phyloP scores from a whole-genome alignment of 2,888 invertebrate species.

The Xanthostigma xanthostigma region DNA sequence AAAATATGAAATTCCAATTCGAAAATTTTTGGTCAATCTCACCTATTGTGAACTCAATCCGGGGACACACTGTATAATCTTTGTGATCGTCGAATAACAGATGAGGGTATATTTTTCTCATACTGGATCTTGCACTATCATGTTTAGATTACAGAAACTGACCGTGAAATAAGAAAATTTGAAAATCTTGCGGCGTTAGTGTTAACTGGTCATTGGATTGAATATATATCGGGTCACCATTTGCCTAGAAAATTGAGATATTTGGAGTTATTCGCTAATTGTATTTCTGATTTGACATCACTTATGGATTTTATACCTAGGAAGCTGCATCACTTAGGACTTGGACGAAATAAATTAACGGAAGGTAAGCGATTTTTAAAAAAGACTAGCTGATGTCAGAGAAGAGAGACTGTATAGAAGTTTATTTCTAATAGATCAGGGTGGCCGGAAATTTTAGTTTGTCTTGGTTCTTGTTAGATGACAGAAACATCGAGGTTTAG shows the following conservation, averaged over 20 bases:
- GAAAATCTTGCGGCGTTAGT: slow-evolving; percentile 29
- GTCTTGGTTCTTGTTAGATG: no score
- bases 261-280: slow-evolving; percentile 35
- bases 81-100: no score
- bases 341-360: slow-evolving; percentile 31
- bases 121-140: no score
- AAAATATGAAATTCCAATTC: no score
- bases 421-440: no score
- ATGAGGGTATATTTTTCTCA: no score
- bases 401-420: no score
- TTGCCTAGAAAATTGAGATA: slow-evolving; percentile 29
- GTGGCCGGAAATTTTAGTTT: no score
- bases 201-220: slow-evolving; percentile 29
- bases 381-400: slow-evolving; percentile 1
- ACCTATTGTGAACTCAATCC: no score
- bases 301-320: slow-evolving; percentile 26
- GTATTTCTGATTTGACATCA: slow-evolving; percentile 24
- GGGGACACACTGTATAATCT: no score
- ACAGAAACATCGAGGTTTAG: no score
- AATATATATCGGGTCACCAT: slow-evolving; percentile 22
- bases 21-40: no score
- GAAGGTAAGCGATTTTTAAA: slow-evolving; percentile 17
- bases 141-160: slow-evolving; percentile 35
- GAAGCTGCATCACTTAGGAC: slow-evolving; percentile 33
- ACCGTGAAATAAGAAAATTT: slow-evolving; percentile 26